Percentiles rank a stretch among this genome's conserved stretches.
phyloP scores from a whole-genome alignment of 2,888 invertebrate species.

The Dicranocentrus wangi region DNA sequence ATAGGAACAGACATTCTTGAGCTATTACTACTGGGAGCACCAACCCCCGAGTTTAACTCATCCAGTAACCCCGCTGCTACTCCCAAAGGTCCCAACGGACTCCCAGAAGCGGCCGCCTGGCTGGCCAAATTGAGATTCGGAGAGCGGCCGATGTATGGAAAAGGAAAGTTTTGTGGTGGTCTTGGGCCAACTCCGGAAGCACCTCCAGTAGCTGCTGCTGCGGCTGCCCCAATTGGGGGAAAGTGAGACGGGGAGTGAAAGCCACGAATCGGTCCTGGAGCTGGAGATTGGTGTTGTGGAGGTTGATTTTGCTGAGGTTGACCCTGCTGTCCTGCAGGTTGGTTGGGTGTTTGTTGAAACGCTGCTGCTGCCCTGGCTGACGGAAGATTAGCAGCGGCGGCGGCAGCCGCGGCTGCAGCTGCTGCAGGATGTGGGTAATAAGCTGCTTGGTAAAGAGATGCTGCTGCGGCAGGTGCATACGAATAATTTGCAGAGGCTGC shows the following conservation, averaged over 20 bases:
- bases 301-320: slow-evolving; percentile 59
- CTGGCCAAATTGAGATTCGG: slow-evolving; percentile 55
- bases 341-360: slow-evolving; percentile 32
- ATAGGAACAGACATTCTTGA: slow-evolving; percentile 66
- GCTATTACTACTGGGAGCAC: slow-evolving; percentile 37
- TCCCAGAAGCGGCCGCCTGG: slow-evolving; percentile 43
- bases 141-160: slow-evolving; percentile 65
- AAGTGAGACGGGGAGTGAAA: slow-evolving; percentile 72
- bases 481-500: slow-evolving; percentile 79
- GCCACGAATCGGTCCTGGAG: slow-evolving; percentile 73
- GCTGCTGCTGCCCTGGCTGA: slow-evolving; percentile 68
- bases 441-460: slow-evolving; percentile 71
- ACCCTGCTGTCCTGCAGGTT: not conserved
- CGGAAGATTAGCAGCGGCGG: slow-evolving; percentile 76
- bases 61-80: slow-evolving; percentile 71
- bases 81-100: slow-evolving; percentile 66
- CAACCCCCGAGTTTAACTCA: slow-evolving; percentile 52
- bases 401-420: slow-evolving; percentile 76
- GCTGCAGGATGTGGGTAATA: slow-evolving; percentile 73
- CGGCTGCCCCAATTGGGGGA: slow-evolving; percentile 64
- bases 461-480: slow-evolving; percentile 75
- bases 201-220: slow-evolving; percentile 48
- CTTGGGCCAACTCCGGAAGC: slow-evolving; percentile 54
- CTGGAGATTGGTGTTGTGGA: slow-evolving; percentile 73
- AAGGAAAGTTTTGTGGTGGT: slow-evolving; percentile 67